phyloP scores from a whole-genome alignment of 2,797 vertebrate genomes.

The Sciurus vulgaris region DNA sequence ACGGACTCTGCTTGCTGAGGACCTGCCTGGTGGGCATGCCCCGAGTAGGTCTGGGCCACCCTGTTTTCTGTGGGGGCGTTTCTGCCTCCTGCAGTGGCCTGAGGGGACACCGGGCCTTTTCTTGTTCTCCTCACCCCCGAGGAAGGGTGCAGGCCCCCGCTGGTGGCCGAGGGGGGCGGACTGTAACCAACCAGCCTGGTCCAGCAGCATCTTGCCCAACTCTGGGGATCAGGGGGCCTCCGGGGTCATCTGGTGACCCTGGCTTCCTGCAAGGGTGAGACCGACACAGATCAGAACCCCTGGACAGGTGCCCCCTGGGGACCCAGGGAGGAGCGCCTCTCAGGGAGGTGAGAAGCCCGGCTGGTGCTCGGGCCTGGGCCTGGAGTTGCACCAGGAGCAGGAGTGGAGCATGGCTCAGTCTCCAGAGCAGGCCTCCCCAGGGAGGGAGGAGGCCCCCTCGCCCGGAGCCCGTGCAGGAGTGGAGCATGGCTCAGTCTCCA shows the following conservation, averaged over 20 bases:
- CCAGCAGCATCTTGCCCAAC: no score
- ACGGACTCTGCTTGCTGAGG: background rate
- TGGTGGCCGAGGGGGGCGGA: background rate
- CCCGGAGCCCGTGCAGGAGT: no score
- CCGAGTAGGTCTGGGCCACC: background rate
- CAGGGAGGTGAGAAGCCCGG: no score
- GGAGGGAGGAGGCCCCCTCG: no score
- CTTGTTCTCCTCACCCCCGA: background rate
- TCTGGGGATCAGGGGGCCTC: background rate
- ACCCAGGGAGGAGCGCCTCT: background rate
- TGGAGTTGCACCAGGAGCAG: background rate
- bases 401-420: no score
- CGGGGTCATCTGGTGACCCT: background rate
- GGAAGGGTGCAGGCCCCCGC: no score
- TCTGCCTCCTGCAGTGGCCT: background rate
- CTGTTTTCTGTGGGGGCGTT: background rate
- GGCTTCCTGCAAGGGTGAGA: background rate
- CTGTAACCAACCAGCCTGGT: background rate
- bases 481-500: no score
- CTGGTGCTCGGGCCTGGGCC: no score
- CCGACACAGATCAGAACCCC: background rate
- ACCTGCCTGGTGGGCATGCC: background rate
- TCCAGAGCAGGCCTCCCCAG: no score
- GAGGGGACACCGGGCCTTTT: background rate
- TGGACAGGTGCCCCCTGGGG: background rate